Conservation (phyloP, 2,797 vertebrate genomes). For the Prunella strophiata region DNA sequence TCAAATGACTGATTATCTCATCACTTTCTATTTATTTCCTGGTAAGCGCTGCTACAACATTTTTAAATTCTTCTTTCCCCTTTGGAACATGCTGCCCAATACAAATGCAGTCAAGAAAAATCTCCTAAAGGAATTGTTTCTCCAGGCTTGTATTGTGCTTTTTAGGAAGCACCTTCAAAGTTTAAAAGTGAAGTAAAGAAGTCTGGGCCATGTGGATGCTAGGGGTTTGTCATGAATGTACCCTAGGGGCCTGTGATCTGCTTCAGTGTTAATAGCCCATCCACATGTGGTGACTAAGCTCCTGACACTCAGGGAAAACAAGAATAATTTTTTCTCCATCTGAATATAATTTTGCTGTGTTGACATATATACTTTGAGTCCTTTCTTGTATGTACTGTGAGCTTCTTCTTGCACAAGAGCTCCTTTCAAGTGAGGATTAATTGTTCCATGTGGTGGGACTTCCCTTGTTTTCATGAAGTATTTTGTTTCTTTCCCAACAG, state of each 20-base stretch:
- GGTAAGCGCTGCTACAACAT: not conserved
- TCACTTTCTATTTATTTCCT: conserved; percentile 10
- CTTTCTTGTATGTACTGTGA: not conserved
- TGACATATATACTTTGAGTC: not conserved
- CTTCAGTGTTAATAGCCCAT: not conserved
- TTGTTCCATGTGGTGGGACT: not conserved
- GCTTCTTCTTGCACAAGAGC: not conserved
- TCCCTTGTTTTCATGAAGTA: not conserved
- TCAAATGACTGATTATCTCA: not conserved
- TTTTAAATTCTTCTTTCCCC: not conserved
- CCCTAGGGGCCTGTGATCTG: not conserved
- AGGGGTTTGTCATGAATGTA: not conserved
- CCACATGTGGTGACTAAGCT: not conserved
- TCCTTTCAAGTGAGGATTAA: not conserved
- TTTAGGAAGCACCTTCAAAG: not conserved
- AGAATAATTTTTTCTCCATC: not conserved
- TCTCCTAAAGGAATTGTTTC: not conserved
- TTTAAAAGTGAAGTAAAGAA: not conserved
- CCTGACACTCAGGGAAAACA: not conserved
- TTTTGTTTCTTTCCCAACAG: not conserved
- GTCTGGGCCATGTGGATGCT: not conserved
- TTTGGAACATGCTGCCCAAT: not conserved
- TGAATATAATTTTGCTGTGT: not conserved
- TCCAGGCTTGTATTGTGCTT: not conserved
- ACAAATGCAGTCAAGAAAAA: not conserved